Conservation (phyloP, 2,113 vertebrate genomes). For the Prochilodus magdalenae region DNA sequence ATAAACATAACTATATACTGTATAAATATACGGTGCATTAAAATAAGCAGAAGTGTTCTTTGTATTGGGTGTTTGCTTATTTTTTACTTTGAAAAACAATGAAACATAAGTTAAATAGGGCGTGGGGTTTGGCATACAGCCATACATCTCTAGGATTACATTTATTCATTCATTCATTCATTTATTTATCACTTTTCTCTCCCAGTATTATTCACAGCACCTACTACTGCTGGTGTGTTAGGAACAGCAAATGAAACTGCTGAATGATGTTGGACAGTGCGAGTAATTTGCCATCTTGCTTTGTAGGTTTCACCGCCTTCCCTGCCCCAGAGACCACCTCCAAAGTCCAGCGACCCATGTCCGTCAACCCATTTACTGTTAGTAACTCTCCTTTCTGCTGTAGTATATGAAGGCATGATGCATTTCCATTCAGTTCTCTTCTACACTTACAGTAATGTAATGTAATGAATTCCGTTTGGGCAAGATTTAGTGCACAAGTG, state of each 20-base stretch:
- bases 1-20: too few relatives aligned
- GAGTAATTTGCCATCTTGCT: constrained; percentile 5
- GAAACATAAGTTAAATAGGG: too few relatives aligned
- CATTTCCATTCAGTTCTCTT: not conserved
- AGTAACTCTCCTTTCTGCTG: constrained; percentile 51
- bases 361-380: constrained; percentile 83
- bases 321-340: constrained; percentile 68
- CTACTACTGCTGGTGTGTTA: not conserved
- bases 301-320: constrained; percentile 74
- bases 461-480: not conserved
- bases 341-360: constrained; percentile 77
- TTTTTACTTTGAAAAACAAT: too few relatives aligned
- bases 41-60: too few relatives aligned
- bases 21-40: too few relatives aligned
- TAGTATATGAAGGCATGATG: not conserved
- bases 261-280: not conserved
- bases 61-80: too few relatives aligned
- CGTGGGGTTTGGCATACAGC: too few relatives aligned
- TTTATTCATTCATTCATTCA: too few relatives aligned
- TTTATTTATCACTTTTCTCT: too few relatives aligned
- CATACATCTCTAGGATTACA: too few relatives aligned
- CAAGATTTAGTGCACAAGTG: not conserved
- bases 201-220: too few relatives aligned
- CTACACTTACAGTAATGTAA: not conserved
- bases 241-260: not conserved